Evolutionary conservation across 53 echinoderm and acorn worm species (phyloP).

Genomic region (Paracentrotus lividus): DNA sequence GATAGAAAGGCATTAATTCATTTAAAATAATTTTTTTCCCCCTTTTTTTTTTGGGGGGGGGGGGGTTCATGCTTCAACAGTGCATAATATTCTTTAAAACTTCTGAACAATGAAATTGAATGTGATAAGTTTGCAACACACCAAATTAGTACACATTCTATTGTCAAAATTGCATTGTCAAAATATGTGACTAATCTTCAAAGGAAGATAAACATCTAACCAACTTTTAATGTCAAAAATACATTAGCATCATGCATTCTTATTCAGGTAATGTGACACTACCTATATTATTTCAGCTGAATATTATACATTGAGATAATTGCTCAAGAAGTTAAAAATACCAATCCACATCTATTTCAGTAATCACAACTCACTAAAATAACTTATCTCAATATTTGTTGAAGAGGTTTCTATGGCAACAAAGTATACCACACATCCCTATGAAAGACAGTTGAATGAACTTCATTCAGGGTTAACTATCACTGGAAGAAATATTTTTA

Average conservation of each 20-base stretch:
- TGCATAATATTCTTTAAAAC: too few relatives aligned
- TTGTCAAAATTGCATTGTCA: conserved; percentile 15
- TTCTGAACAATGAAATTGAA: too few relatives aligned
- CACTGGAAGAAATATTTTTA: background rate
- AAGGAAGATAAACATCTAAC: background rate
- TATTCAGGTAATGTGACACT: background rate
- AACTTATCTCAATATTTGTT: conserved; percentile 7
- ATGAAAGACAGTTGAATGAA: conserved; percentile 22
- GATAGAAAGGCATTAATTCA: background rate
- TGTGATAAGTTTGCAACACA: too few relatives aligned
- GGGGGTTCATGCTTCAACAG: too few relatives aligned
- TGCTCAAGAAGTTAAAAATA: conserved; percentile 1
- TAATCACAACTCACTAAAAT: background rate
- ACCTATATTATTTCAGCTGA: background rate
- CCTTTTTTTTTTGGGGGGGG: too few relatives aligned
- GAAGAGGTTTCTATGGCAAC: background rate
- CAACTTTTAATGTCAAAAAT: background rate
- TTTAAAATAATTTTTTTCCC: too few relatives aligned
- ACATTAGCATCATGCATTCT: background rate
- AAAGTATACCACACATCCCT: background rate
- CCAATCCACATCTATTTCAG: background rate
- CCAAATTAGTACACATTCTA: background rate
- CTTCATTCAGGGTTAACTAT: background rate
- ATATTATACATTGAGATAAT: background rate
- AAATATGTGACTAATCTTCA: conserved; percentile 16